Base-by-base conservation (phyloP, 2,797 vertebrate species). In the Melanogrammus aeglefinus region DNA sequence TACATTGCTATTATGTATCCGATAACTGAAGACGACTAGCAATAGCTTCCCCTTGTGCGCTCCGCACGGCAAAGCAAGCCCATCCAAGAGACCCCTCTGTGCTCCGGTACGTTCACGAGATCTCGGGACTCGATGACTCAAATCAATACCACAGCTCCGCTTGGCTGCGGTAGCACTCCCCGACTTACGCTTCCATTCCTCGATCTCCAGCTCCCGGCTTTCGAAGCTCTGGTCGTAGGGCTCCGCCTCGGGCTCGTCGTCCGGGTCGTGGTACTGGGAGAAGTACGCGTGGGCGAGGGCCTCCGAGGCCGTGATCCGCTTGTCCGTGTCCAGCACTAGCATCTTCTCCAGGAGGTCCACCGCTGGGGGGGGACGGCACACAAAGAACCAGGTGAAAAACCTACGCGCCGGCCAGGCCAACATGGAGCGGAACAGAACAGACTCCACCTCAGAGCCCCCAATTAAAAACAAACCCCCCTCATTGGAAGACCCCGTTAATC, bases 161-260 rank as follows among this genome's bases (percentile, higher is more conserved):
- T 21, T 2, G 1, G 31, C 72, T 9, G 35, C 72, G 16, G 14
- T 24, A 2, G 31, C 10, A 6, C n/a, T 38, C 29, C 7, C 29
- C 7, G 51, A 93, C 96, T 97, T 89, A 99, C 98, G 94, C 93
- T 99, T 97, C 98, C 98, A 99, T 83, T 99, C 97, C 36, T 99
- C 97, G 14, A 99, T 98, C 79, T 96, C 96, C 79, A 99, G 95
- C 78, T 99, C 98, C 7, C 96, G 94, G 90, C 96, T 99, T 87
- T 99, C 98, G 29, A 99, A 99, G 83, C 96, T 98, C 94, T 99
- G 98, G 92, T 99, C 98, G 0, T 99, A 99, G 7, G 97, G 97
- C 7, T 98, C 97, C 0, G 98, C 97, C 85, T 99, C 96, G 0
- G 97, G 97, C 79, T 99, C 98, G 0, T 99, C 98, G 0, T 99